These are phyloP conservation scores for Phataginus tetradactyla DNA, from an alignment of 2,797 vertebrate species.

Conservation along the genomic window DNA sequence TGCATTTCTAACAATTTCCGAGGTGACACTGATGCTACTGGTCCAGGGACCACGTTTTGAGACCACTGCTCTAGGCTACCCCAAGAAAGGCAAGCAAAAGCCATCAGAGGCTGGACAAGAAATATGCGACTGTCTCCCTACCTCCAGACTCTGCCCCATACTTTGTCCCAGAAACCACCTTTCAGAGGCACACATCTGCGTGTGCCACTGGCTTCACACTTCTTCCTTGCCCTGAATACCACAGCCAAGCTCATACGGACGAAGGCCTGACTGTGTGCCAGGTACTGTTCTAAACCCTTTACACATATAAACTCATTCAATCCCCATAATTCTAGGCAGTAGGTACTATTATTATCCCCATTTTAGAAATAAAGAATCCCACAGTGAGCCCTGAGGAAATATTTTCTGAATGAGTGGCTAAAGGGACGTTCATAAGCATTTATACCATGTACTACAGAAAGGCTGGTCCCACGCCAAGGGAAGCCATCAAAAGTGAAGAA, in stretches of 20 bases:
- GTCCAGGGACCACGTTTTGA: not conserved
- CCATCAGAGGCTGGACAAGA: not conserved
- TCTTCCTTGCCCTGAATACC: not conserved
- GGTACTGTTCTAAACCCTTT: conserved; percentile 26
- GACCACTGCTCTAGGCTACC: not conserved
- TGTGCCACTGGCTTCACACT: not conserved
- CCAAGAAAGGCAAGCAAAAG: conserved; percentile 3
- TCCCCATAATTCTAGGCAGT: conserved; percentile 42
- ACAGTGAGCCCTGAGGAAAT: conserved; percentile 61
- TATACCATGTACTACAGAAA: not conserved
- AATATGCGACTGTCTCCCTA: not conserved
- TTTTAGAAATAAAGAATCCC: conserved; percentile 63
- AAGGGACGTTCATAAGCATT: conserved; percentile 33
- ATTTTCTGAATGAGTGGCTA: conserved; percentile 70
- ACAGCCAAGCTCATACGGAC: not conserved
- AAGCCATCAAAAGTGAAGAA: conserved; percentile 57
- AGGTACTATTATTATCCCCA: conserved; percentile 50
- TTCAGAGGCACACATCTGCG: not conserved
- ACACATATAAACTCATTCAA: conserved; percentile 59
- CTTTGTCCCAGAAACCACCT: not conserved
- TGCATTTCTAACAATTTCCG: not conserved
- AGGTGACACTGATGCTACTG: not conserved
- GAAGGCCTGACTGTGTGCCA: conserved; percentile 23
- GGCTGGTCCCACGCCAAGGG: conserved; percentile 37
- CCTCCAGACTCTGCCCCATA: not conserved